phyloP scores from a whole-genome alignment of 2,888 invertebrate genomes.

The Leptopterna dolabrata region DNA sequence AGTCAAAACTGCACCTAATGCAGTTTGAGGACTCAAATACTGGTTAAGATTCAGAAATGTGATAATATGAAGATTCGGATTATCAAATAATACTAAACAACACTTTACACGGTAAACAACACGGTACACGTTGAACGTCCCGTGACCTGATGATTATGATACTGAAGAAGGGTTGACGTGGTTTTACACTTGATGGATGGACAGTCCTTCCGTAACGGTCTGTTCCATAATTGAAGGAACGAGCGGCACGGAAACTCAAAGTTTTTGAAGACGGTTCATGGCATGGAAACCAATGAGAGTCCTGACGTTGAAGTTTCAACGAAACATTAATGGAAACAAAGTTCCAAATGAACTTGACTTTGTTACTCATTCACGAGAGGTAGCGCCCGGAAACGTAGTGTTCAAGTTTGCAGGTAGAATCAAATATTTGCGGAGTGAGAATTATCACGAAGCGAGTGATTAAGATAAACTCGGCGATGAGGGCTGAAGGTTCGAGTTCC shows the following conservation, averaged over 20 bases:
- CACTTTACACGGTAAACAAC: too few species aligned
- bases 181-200: background rate
- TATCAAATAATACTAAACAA: too few species aligned
- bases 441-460: slow-evolving; percentile 38
- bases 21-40: too few species aligned
- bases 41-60: too few species aligned
- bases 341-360: slow-evolving; percentile 49
- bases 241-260: background rate
- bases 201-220: background rate
- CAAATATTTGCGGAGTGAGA: slow-evolving; percentile 48
- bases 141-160: too few species aligned
- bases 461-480: slow-evolving; percentile 43
- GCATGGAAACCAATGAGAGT: slow-evolving; percentile 21
- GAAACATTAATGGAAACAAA: slow-evolving; percentile 52
- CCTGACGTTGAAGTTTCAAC: slow-evolving; percentile 23
- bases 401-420: slow-evolving; percentile 32
- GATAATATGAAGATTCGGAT: too few species aligned
- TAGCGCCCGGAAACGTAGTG: background rate
- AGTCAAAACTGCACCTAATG: too few species aligned
- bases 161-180: background rate
- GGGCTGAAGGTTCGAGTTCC: slow-evolving; percentile 30
- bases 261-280: background rate
- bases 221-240: background rate
- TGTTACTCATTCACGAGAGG: slow-evolving; percentile 48
- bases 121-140: too few species aligned